Conservation (phyloP, 1,140 invertebrate species). For the Stenopsyche tienmushanensis region DNA sequence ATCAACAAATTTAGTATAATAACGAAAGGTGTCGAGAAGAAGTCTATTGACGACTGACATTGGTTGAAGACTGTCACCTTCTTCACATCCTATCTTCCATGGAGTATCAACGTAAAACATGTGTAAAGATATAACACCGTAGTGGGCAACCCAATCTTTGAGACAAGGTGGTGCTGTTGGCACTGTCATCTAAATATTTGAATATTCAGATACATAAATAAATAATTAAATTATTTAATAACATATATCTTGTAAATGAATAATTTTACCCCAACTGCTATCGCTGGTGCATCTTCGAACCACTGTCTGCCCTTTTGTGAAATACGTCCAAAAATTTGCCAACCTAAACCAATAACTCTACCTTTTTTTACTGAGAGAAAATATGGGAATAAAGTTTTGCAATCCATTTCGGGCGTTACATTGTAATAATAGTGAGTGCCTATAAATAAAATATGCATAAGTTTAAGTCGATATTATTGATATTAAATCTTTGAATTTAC, state of each 20-base stretch:
- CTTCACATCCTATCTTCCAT: slow-evolving; percentile 50
- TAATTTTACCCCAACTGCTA: slow-evolving; percentile 33
- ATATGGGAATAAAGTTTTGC: slow-evolving; percentile 50
- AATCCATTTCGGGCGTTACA: slow-evolving; percentile 47
- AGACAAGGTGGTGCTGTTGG: slow-evolving; percentile 49
- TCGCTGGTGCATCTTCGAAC: slow-evolving; percentile 46
- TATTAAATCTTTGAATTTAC: slow-evolving; percentile 40
- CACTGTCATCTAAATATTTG: slow-evolving; percentile 46
- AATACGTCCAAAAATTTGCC: slow-evolving; percentile 47
- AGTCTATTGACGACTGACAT: slow-evolving; percentile 47
- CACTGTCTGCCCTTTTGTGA: slow-evolving; percentile 43
- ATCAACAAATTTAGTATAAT: slow-evolving; percentile 48
- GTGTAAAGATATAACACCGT: slow-evolving; percentile 49
- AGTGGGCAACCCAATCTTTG: slow-evolving; percentile 44
- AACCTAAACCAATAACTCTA: slow-evolving; percentile 48
- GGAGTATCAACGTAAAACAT: slow-evolving; percentile 54
- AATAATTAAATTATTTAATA: neutral
- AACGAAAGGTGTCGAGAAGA: slow-evolving; percentile 48
- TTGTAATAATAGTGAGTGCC: slow-evolving; percentile 54
- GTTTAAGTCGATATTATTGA: neutral
- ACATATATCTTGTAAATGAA: neutral
- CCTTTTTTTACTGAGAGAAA: slow-evolving; percentile 48
- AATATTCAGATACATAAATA: neutral
- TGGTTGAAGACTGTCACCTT: slow-evolving; percentile 49
- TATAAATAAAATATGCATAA: slow-evolving; percentile 37